Base-by-base conservation (phyloP, 2,888 invertebrate species). In the Chrysolina americana region DNA sequence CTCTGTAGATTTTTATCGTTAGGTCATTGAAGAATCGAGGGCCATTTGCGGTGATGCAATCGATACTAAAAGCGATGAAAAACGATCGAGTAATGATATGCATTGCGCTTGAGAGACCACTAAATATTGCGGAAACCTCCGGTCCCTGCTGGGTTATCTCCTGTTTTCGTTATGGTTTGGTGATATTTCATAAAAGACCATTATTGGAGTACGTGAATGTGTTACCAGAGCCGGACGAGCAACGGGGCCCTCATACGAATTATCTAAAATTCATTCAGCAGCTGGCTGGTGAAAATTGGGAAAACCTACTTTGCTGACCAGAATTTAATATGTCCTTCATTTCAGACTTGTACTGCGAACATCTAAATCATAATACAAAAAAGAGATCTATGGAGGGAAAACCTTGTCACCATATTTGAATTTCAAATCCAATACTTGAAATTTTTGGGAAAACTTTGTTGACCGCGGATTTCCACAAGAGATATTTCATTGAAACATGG, bases 1-100 rank as follows among this genome's bases (percentile, higher is more conserved):
- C 64, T 11, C 69, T 64, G 21, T 72, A 66, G 13, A 74, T 66
- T 70, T 65, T 66, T 41, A 76, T 68, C 1, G 76, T 74, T 41
- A 75, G 64, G 41, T 74, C 65, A 21, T 70, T 28, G 36, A 77
- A 77, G 48, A 53, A 68, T 15, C 53, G 53, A 17, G 41, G 9
- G 2, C 17, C 53, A 15, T 53, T 21, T 11, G 53, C 21, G 9
- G 2, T 11, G 53, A 53, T 19, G 11, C 53, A 21, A 13, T 53
- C 17, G 21, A 21, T 48, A n/a, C 59, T 1, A 17, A 68, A 71
- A n/a, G 36, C n/a, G 36, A 63, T 59, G 11, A 41, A 47, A 2
- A 17, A 17, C 28, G 21, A 44, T 19, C 1, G 47, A 15, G 19
- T 11, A 11, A 19, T 17, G n/a, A 65, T 65, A 23, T 41, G 9